Evolutionary conservation across 2,888 invertebrate genomes (phyloP).

Genomic region (Zeuzera pyrina): DNA sequence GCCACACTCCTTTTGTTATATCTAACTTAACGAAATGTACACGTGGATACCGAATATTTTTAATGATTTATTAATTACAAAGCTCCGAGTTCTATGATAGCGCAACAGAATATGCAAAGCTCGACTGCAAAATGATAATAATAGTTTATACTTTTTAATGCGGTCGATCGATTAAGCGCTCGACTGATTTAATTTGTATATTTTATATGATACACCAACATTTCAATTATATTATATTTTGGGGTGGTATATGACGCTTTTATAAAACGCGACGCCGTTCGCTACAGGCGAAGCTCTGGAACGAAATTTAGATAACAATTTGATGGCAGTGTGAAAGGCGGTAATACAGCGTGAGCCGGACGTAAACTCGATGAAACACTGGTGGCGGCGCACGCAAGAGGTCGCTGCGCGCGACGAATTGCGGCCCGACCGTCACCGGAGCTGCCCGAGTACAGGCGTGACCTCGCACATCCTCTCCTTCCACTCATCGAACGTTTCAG

Average conservation of each 20-base stretch:
- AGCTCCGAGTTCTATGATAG: constrained; percentile 37
- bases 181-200: constrained; percentile 44
- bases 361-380: constrained; percentile 34
- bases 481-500: constrained; percentile 54
- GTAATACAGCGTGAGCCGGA: constrained; percentile 50
- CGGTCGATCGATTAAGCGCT: constrained; percentile 65
- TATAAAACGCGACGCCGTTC: constrained; percentile 44
- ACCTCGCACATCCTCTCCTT: constrained; percentile 64
- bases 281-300: constrained; percentile 46
- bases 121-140: constrained; percentile 52
- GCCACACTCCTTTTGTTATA: constrained; percentile 35
- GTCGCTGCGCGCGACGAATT: constrained; percentile 46
- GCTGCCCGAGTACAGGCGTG: constrained; percentile 54
- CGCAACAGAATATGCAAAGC: constrained; percentile 56
- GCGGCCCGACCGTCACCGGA: constrained; percentile 37
- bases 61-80: constrained; percentile 27
- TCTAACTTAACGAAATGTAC: constrained; percentile 23
- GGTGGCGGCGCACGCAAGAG: constrained; percentile 58
- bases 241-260: constrained; percentile 24
- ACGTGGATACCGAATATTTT: constrained; percentile 32
- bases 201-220: constrained; percentile 28
- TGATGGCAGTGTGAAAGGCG: constrained; percentile 62
- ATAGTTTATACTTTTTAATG: constrained; percentile 61
- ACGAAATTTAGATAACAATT: constrained; percentile 59
- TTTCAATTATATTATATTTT: constrained; percentile 22